Conservation (phyloP, 2,113 vertebrate species). For the Onychorhynchus coronatus region DNA sequence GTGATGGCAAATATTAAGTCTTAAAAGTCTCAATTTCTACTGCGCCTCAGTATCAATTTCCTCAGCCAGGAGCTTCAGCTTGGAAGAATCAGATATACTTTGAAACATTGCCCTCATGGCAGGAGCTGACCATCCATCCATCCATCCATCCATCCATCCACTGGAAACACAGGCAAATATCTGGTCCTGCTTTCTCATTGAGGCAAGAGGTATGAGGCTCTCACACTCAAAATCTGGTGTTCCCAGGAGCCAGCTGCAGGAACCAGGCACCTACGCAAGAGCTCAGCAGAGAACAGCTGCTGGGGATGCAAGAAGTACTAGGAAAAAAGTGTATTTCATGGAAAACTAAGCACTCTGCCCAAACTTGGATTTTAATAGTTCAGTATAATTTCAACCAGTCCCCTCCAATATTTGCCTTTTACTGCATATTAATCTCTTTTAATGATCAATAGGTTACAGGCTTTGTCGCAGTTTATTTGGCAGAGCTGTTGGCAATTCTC, state of each 20-base stretch:
- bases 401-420: neutral
- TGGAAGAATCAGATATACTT: neutral
- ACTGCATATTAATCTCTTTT: neutral
- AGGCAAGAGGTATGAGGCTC: neutral
- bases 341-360: neutral
- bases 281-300: neutral
- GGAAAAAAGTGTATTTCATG: neutral
- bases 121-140: neutral
- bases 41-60: neutral
- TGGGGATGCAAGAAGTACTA: neutral
- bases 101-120: neutral
- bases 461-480: neutral
- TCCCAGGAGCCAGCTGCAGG: neutral
- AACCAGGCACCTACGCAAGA: neutral
- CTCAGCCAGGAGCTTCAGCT: neutral
- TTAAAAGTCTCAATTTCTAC: neutral
- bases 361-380: neutral
- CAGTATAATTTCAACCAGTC: neutral
- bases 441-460: neutral
- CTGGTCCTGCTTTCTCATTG: neutral
- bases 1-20: neutral
- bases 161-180: neutral
- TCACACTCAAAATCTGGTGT: neutral
- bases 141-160: neutral
- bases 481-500: neutral